Evolutionary conservation across 53 echinoderm and acorn worm genomes (phyloP), one percentile per base, ranked within the genome.

Genomic region (Apostichopus leukothele): DNA sequence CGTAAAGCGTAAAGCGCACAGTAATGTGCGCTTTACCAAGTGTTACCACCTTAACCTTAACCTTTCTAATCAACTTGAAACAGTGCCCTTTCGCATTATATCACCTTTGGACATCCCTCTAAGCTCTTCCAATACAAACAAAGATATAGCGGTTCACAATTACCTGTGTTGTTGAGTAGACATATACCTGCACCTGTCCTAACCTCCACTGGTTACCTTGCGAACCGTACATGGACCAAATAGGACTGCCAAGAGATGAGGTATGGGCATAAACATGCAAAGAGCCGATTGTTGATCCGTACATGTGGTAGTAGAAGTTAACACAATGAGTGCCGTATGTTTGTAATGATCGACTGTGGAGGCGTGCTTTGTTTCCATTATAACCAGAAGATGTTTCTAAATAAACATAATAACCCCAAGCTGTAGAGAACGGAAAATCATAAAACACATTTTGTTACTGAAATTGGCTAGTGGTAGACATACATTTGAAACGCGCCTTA

Each of bases 261-360:
- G 78, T 50, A 18, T 81, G 39, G 20, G 81, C 81, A 54, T 81
- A 89, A 0, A 91, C 89, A 53, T 84, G 83, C 66, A 91, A 84
- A 0, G 83, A 76, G 23, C 92, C 94, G 27, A 84, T 84, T 59
- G 83, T 53, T 50, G 61, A 50, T 23, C 94, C 94, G 81, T 90
- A 88, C 94, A 94, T 94, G 90, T 94, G 94, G 83, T 92, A 94
- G 89, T 88, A 92, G 74, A 92, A 92, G 6, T 83, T 67, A 27
- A 86, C 85, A n/a, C 94, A 94, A 80, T 92, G 92, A 73, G 75
- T 80, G 54, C 66, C 50, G n/a, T 76, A 79, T 9, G 90, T 83
- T 13, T 20, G 73, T 22, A 85, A 75, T 25, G 92, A 75, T 55
- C 92, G 92, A 75, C 92, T 92, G 80, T 88, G 80, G 4, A 94